These are phyloP conservation scores for Staurois parvus DNA, from an alignment of 2,797 vertebrate genomes.

Conservation along the genomic window DNA sequence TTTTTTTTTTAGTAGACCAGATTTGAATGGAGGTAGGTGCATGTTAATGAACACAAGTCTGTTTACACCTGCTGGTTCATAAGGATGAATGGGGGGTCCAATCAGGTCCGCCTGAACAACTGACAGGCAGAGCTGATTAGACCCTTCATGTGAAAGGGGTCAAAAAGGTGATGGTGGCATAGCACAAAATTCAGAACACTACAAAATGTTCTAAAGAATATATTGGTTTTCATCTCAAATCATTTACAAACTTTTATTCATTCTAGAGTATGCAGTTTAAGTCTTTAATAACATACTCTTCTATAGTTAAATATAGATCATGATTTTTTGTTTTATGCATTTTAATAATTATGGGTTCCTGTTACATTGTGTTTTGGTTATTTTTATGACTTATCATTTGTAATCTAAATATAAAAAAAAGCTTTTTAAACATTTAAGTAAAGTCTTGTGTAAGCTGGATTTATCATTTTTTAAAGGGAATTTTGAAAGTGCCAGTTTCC, in stretches of 20 bases:
- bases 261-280: constrained; percentile 22
- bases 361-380: constrained; percentile 6
- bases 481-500: too few species aligned
- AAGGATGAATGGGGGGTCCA: too few species aligned
- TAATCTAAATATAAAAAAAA: constrained; percentile 19
- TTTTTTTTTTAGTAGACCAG: too few species aligned
- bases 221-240: constrained; percentile 29
- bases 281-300: constrained; percentile 26
- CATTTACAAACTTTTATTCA: not conserved
- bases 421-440: constrained; percentile 16
- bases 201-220: not conserved
- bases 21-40: too few species aligned
- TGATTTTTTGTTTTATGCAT: constrained; percentile 12
- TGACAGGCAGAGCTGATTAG: too few species aligned
- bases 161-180: not conserved
- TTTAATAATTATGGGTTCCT: constrained; percentile 29
- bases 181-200: not conserved
- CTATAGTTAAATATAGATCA: not conserved
- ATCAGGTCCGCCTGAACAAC: too few species aligned
- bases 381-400: not conserved
- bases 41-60: too few species aligned
- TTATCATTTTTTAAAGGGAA: constrained; percentile 23
- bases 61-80: too few species aligned
- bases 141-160: too few species aligned
- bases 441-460: not conserved